A percentile compares a stretch with the other conserved stretches of the same genome.
Evolutionary conservation across 2,113 vertebrate genomes (phyloP).

Genomic region (Heloderma charlesbogerti): DNA sequence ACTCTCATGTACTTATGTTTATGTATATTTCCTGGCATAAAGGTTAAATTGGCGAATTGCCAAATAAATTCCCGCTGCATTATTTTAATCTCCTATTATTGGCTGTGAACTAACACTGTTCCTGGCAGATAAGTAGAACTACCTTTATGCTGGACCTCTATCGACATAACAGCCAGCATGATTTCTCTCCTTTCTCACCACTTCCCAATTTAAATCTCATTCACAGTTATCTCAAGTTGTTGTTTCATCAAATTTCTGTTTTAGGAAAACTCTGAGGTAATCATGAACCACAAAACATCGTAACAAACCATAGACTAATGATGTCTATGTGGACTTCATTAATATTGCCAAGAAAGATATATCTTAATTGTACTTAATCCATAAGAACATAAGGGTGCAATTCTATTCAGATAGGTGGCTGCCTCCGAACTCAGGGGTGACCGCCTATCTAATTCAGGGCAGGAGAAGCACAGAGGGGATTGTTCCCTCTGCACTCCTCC

Average conservation of each 20-base stretch:
- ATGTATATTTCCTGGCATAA: neutral
- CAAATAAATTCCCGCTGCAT: constrained; percentile 8
- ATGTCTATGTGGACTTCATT: constrained; percentile 58
- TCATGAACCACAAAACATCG: constrained; percentile 60
- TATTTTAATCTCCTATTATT: constrained; percentile 29
- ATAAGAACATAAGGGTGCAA: no score
- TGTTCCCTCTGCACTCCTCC: no score
- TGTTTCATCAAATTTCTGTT: constrained; percentile 67
- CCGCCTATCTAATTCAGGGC: no score
- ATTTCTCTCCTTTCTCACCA: neutral
- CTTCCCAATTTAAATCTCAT: constrained; percentile 36
- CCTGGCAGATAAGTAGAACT: constrained; percentile 28
- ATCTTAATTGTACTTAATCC: constrained; percentile 50
- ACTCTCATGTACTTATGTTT: neutral
- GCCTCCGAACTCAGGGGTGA: no score
- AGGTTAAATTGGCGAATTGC: neutral
- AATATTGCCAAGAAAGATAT: constrained; percentile 62
- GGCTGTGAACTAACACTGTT: neutral
- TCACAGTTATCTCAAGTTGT: constrained; percentile 53
- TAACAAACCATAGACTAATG: constrained; percentile 61
- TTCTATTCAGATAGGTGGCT: no score
- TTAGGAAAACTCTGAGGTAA: constrained; percentile 66
- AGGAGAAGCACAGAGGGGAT: no score
- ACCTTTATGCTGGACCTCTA: constrained; percentile 36
- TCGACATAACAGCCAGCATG: neutral